Evolutionary conservation across 2,797 vertebrate species (phyloP).

Genomic region (Lepus townsendii): DNA sequence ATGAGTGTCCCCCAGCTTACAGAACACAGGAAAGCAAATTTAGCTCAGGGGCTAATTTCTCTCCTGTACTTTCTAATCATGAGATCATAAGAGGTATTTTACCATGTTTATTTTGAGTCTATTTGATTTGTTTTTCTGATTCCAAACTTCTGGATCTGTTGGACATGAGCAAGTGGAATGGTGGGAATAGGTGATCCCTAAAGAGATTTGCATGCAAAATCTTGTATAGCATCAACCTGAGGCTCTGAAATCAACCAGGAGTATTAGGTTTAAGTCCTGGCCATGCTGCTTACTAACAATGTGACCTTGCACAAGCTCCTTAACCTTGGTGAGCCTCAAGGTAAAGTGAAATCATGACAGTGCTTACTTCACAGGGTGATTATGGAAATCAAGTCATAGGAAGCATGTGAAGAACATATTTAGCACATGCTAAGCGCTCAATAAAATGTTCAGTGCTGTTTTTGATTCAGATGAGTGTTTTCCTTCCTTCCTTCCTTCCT

Average conservation of each 20-base stretch:
- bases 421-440: slow-evolving; percentile 14
- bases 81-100: slow-evolving; percentile 21
- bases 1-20: slow-evolving; percentile 57
- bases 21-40: slow-evolving; percentile 59
- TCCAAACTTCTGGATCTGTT: neutral
- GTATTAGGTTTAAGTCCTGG: neutral
- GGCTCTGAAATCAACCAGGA: neutral
- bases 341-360: neutral
- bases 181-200: neutral
- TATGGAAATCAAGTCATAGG: slow-evolving; percentile 53
- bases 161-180: neutral
- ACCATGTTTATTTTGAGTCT: neutral
- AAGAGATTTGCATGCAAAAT: neutral
- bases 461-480: neutral
- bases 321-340: slow-evolving; percentile 51
- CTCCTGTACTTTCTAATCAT: slow-evolving; percentile 8
- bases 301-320: slow-evolving; percentile 27
- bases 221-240: neutral
- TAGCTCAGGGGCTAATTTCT: slow-evolving; percentile 54
- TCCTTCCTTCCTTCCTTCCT: too few species aligned
- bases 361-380: slow-evolving; percentile 22
- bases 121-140: slow-evolving; percentile 7
- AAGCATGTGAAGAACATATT: neutral
- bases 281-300: neutral
- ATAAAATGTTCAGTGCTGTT: slow-evolving; percentile 35